Percentiles rank a stretch among this genome's conserved stretches.
Evolutionary conservation across 1,140 invertebrate species (phyloP).

Genomic region (Drosophila azteca): DNA sequence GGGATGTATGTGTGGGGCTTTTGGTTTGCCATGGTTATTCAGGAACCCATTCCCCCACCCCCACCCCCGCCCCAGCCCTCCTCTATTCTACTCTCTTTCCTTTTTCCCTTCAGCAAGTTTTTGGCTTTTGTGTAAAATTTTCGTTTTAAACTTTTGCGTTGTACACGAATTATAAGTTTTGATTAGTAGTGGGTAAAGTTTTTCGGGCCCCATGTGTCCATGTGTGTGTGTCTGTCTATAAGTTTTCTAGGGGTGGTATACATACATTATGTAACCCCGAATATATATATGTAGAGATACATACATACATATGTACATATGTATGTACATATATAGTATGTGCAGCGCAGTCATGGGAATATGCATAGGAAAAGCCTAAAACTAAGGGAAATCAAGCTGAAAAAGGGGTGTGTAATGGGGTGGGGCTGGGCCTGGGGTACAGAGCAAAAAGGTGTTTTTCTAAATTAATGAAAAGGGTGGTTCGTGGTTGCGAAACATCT

Average conservation of each 20-base stretch:
- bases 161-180: conserved; percentile 83
- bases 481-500: background rate
- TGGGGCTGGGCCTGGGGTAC: background rate
- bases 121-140: conserved; percentile 80
- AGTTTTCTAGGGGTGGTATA: conserved; percentile 13
- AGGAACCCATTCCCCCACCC: conserved; percentile 10
- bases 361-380: conserved; percentile 60
- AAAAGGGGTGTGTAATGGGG: conserved; percentile 23
- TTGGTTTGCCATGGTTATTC: conserved; percentile 46
- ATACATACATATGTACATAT: too few relatives aligned
- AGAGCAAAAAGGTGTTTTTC: conserved; percentile 33
- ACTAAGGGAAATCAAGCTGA: conserved; percentile 51
- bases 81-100: background rate
- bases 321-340: conserved; percentile 14
- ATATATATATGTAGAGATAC: conserved; percentile 31
- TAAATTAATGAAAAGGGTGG: conserved; percentile 39
- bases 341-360: conserved; percentile 11
- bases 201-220: conserved; percentile 54
- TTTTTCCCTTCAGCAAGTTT: conserved; percentile 55
- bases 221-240: conserved; percentile 38
- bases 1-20: conserved; percentile 12
- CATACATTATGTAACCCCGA: conserved; percentile 47
- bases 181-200: conserved; percentile 81
- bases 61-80: too few relatives aligned
- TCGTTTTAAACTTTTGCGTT: conserved; percentile 80